Conservation (phyloP, 1,140 invertebrate genomes). For the Littorina saxatilis region DNA sequence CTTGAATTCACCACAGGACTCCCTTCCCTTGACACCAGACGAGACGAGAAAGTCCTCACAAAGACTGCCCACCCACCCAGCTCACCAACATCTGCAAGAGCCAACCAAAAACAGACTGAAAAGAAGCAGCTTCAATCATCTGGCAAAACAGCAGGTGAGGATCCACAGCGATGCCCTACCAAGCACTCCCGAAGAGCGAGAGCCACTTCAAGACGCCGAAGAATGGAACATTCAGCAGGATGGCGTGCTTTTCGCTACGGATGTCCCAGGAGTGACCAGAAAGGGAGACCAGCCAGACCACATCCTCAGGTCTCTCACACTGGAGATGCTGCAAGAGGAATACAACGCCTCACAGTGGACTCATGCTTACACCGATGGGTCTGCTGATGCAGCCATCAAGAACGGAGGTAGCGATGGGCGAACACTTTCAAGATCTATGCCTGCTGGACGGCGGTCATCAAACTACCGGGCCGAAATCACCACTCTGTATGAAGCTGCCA, state of each 20-base stretch:
- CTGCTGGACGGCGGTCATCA: neutral
- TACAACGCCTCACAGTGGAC: slow-evolving; percentile 20
- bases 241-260: neutral
- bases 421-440: neutral
- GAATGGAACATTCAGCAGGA: neutral
- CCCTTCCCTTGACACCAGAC: neutral
- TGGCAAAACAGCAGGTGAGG: neutral
- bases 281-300: neutral
- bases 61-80: neutral
- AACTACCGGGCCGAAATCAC: neutral
- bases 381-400: slow-evolving; percentile 17
- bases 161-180: neutral
- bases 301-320: slow-evolving; percentile 20
- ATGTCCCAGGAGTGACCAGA: neutral
- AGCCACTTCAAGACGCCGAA: neutral
- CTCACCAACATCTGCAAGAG: neutral
- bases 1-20: neutral
- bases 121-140: slow-evolving; percentile 5
- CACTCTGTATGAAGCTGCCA: neutral
- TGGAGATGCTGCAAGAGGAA: slow-evolving; percentile 22
- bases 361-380: slow-evolving; percentile 34
- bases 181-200: neutral
- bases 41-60: slow-evolving; percentile 20
- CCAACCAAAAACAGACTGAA: too few species aligned
- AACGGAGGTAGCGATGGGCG: slow-evolving; percentile 24